These are phyloP conservation scores for Dipodomys ordii DNA, from an alignment of 2,113 vertebrate species.

Conservation along the genomic window DNA sequence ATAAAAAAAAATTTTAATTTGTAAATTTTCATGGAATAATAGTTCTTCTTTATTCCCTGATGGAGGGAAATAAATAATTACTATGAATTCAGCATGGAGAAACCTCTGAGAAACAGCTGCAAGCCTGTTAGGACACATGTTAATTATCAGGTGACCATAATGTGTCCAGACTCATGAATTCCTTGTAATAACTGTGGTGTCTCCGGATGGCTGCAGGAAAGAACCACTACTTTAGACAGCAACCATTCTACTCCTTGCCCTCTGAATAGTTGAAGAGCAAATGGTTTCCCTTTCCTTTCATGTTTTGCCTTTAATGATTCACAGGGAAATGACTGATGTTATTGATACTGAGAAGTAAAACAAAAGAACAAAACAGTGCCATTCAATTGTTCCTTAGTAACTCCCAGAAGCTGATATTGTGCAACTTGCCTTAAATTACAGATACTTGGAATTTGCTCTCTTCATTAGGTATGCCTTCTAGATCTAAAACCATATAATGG, in stretches of 20 bases:
- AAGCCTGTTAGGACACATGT: not conserved
- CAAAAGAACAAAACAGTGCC: not conserved
- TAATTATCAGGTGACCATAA: not conserved
- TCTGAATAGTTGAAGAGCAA: slow-evolving; percentile 15
- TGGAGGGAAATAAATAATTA: not conserved
- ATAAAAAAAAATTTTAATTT: no score
- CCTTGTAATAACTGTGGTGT: not conserved
- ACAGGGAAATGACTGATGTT: slow-evolving; percentile 43
- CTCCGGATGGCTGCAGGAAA: not conserved
- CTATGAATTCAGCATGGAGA: not conserved
- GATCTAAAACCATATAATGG: slow-evolving; percentile 12
- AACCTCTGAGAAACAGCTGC: not conserved
- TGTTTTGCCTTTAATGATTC: slow-evolving; percentile 57
- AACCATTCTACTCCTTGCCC: not conserved
- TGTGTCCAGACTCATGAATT: not conserved
- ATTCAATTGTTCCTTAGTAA: slow-evolving; percentile 14
- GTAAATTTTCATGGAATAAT: not conserved
- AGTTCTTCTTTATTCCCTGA: not conserved
- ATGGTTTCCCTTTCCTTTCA: slow-evolving; percentile 35
- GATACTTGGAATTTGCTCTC: not conserved
- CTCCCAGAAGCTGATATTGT: not conserved
- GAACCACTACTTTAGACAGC: not conserved
- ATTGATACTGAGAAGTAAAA: slow-evolving; percentile 47
- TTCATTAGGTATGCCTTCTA: not conserved
- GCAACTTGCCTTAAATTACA: slow-evolving; percentile 49